Conservation (phyloP, 1,140 invertebrate genomes). For the Platorchestia sp. region DNA sequence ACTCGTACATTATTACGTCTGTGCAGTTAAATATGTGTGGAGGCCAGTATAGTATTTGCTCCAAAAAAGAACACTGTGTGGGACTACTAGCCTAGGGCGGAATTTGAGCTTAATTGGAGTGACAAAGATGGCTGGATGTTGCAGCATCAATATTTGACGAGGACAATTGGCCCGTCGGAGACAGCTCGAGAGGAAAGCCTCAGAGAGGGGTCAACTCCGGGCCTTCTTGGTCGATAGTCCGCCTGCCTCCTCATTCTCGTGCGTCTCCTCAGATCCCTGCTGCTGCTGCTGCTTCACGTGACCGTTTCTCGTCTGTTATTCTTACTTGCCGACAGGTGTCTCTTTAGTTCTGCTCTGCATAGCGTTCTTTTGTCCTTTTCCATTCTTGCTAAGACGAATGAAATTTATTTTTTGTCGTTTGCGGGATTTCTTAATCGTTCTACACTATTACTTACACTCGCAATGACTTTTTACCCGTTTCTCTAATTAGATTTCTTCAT, state of each 20-base stretch:
- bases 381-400: no score
- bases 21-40: neutral
- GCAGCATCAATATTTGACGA: neutral
- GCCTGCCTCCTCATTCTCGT: neutral
- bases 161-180: neutral
- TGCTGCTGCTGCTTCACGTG: neutral
- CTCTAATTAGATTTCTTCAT: no score
- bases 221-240: neutral
- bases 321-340: no score
- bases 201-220: no score
- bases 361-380: no score
- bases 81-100: neutral
- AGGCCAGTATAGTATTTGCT: neutral
- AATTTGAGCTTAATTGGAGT: neutral
- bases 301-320: neutral
- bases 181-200: neutral
- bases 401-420: no score
- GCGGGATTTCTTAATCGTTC: no score
- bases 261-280: neutral
- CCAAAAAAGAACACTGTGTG: neutral
- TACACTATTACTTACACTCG: no score
- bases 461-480: no score
- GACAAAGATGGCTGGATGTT: neutral
- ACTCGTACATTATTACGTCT: no score
- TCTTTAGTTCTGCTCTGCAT: no score